Percentiles rank a stretch among this genome's conserved stretches.
phyloP scores from a whole-genome alignment of 1,140 invertebrate genomes.

The Lerema accius region DNA sequence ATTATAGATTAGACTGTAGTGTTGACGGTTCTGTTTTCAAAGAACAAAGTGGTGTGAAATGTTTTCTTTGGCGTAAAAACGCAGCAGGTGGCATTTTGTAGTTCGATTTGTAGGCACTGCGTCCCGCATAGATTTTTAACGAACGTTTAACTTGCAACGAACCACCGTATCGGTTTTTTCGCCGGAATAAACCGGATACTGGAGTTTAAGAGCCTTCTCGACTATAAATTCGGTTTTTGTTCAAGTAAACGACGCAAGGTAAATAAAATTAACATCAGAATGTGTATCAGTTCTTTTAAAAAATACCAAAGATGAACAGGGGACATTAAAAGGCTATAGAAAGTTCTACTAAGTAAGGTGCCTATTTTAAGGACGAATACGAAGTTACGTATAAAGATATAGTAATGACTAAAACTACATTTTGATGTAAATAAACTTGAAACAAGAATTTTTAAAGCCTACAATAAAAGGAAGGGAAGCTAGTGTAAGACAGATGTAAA shows the following conservation, averaged over 20 bases:
- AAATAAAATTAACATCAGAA: conserved; percentile 27
- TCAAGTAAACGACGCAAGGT: conserved; percentile 13
- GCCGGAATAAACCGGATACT: conserved; percentile 15
- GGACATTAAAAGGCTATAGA: background rate
- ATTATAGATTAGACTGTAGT: conserved; percentile 54
- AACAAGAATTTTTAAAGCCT: background rate
- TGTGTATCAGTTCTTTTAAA: conserved; percentile 21
- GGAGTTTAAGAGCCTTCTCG: conserved; percentile 16
- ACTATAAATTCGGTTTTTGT: conserved; percentile 24
- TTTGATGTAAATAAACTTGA: background rate
- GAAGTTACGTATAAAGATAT: background rate
- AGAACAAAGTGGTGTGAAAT: conserved; percentile 60
- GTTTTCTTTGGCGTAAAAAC: conserved; percentile 45
- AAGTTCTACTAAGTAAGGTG: background rate
- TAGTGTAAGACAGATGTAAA: too few relatives aligned
- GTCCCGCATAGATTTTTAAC: conserved; percentile 40
- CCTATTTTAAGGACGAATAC: background rate
- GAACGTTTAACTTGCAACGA: conserved; percentile 31
- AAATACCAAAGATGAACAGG: conserved; percentile 6
- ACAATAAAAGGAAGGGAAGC: background rate
- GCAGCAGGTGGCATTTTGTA: conserved; percentile 36
- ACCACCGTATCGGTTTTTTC: conserved; percentile 18
- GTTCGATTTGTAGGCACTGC: conserved; percentile 44
- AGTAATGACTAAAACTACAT: background rate
- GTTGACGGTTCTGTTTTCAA: conserved; percentile 52